Base-by-base conservation (phyloP, 2,797 vertebrate genomes). In the Melanotaenia boesemani region DNA sequence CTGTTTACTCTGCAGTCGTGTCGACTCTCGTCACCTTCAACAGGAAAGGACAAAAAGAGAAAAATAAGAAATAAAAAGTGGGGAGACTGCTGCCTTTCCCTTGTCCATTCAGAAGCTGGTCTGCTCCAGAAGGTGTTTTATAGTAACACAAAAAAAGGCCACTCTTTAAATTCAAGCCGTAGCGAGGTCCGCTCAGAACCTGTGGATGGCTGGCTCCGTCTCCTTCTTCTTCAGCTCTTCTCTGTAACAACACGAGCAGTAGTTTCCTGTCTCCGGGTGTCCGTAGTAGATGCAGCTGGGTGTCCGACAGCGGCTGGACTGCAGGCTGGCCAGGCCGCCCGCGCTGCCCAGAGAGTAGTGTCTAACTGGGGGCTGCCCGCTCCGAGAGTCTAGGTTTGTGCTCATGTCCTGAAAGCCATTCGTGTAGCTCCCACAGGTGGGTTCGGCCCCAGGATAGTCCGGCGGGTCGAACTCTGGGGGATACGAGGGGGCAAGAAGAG, bases 221-320 rank as follows among this genome's bases (percentile, higher is more conserved):
- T 97, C 97, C 86, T 94, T 93, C 87, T 95, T 94, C 85, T 94
- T 96, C 89, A 97, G 87, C 93, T 97, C 97, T 46, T 98, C 97
- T 59, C 93, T 91, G 89, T 98, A 99, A 86, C 98, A 99, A 93
- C 94, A 99, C 54, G 98, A 99, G 86, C 98, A 99, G 93, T 97
- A 98, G 93, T 99, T 95, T 82, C 96, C 96, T 0, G 98, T 99
- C 87, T 98, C 97, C 0, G 98, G 97, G 82, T 97, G 97, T 81
- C 98, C 98, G 0, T 97, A 99, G 90, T 96, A 99, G 89, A 94
- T 95, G 94, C 98, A 99, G 93, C 92, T 96, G 22, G 96, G 95
- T 46, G 97, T 97, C 86, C 95, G 95, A 94, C 98, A 99, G 79
- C 95, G 96, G 90, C 93, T 96, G 88, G 98, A 96, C 91, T 94